Base-by-base conservation (phyloP, 2,113 vertebrate species). In the Pogonocichla stellata region DNA sequence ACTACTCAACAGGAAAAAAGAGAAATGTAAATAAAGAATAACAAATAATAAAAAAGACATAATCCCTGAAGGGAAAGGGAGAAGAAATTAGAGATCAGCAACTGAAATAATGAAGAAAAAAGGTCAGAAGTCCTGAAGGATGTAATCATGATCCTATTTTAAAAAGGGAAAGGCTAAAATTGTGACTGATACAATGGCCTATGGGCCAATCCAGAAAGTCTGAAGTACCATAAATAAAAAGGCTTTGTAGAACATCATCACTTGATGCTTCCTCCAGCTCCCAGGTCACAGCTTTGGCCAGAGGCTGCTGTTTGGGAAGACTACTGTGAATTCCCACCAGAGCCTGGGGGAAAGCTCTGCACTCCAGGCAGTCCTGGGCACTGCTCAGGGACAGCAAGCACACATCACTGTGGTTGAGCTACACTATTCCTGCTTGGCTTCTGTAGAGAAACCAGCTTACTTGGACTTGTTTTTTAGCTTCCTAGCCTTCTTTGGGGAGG, bases 121-220 rank as follows among this genome's bases (percentile, higher is more conserved):
- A 95, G 81, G 90, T 95, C 81, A 88, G 33, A 88, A 88, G 71
- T 78, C 62, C 82, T 61, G 71, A 72, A 79, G 29, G 42, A 61
- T 70, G 70, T 50, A 79, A 90, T 90, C 85, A 85, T 45, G 58
- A 85, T 69, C 66, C 67, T 47, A 50, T 82, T 95, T 92, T 95
- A 74, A 88, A 96, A 88, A 70, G 29, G 45, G 71, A 95, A 90
- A 73, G 85, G 81, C 81, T 95, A 93, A 92, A 96, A 85, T 10
- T 88, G 71, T 65, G 74, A 40, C 87, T 86, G 87, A 90, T 82
- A 96, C 91, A 92, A 95, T 85, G 38, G 78, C 33, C 51, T 86
- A 14, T 20, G 29, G 90, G 84, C 50, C 78, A 79, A 48, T 45
- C 34, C 64, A 69, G 42, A 69, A 87, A 82, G 26, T 31, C 11